Base-by-base conservation (phyloP, 2,797 vertebrate species). In the Liasis olivaceus region DNA sequence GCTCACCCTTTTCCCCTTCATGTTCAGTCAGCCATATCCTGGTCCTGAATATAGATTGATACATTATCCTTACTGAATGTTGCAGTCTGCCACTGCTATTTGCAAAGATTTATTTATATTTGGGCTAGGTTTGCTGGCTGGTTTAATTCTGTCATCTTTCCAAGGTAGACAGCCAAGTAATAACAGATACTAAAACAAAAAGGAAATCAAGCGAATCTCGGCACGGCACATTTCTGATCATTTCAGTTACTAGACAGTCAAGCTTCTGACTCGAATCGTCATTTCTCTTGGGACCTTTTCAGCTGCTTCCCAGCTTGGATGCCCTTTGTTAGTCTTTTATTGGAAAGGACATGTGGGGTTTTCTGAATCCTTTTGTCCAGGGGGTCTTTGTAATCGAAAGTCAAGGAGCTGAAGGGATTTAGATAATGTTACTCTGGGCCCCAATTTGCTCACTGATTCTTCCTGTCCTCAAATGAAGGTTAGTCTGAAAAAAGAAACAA, bases 61-160 rank as follows among this genome's bases (percentile, higher is more conserved):
- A 87, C 81, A 86, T 89, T 91, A 92, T 90, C 91, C 91, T 87
- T 47, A 31, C 63, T 93, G 93, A 91, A 91, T 24, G 89, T 58
- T 87, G 66, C 90, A 84, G 81, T 89, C 92, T 89, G 81, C 90
- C 69, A 47, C 31, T 60, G 90, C 88, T 77, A 51, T 81, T 89
- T 91, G 90, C 69, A 92, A 85, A 92, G 91, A 92, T 84, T 90
- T 90, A 77, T 90, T 90, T 92, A 69, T 92, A 92, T 94, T 85
- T 87, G 85, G 54, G 85, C 88, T 66, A 66, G 86, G 26, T 90
- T 72, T 84, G 51, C 85, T 90, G 91, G 85, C 54, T 64, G 88
- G 89, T 85, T 92, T 92, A 90, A 92, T 93, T 91, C 91, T 89
- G 72, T 94, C 92, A 92, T 90, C 93, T 85, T 72, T 88, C 69